Percentiles rank a stretch among this genome's conserved stretches.
These are phyloP conservation scores for Labeo catla DNA, from an alignment of 2,113 vertebrate species.

Conservation along the genomic window DNA sequence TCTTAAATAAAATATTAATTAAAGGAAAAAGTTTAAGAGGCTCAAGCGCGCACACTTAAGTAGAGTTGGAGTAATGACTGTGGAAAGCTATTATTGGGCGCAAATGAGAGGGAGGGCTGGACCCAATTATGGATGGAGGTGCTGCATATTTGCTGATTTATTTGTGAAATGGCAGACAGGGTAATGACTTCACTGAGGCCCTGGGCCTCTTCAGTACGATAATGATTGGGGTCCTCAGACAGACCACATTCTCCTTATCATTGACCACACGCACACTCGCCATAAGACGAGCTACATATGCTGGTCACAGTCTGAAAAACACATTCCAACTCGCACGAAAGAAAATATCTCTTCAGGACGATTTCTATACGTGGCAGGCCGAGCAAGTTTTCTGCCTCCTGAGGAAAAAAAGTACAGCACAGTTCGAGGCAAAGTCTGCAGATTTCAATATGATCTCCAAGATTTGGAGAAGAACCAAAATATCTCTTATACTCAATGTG, in stretches of 20 bases:
- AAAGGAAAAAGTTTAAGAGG: conserved; percentile 29
- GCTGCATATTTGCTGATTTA: conserved; percentile 52
- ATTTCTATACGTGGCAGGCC: background rate
- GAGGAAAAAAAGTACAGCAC: background rate
- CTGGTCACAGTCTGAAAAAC: conserved; percentile 35
- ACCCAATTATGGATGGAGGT: conserved; percentile 37
- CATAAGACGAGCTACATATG: conserved; percentile 35
- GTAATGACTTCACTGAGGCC: conserved; percentile 55
- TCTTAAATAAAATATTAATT: conserved; percentile 29
- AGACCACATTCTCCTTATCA: conserved; percentile 33
- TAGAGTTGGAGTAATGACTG: conserved; percentile 39
- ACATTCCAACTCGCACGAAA: background rate
- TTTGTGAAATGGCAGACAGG: conserved; percentile 56
- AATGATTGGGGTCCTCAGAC: conserved; percentile 51
- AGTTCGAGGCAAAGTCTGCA: background rate
- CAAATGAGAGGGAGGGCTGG: conserved; percentile 49
- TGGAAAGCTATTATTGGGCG: conserved; percentile 52
- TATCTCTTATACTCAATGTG: background rate
- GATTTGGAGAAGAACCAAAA: background rate
- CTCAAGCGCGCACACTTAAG: conserved; percentile 6
- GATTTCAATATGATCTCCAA: background rate
- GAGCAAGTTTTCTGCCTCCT: background rate
- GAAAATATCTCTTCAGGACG: background rate
- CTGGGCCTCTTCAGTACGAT: conserved; percentile 32
- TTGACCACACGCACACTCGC: conserved; percentile 44